These are phyloP conservation scores for Hemibagrus wyckioides DNA, from an alignment of 2,113 vertebrate species.

Conservation along the genomic window DNA sequence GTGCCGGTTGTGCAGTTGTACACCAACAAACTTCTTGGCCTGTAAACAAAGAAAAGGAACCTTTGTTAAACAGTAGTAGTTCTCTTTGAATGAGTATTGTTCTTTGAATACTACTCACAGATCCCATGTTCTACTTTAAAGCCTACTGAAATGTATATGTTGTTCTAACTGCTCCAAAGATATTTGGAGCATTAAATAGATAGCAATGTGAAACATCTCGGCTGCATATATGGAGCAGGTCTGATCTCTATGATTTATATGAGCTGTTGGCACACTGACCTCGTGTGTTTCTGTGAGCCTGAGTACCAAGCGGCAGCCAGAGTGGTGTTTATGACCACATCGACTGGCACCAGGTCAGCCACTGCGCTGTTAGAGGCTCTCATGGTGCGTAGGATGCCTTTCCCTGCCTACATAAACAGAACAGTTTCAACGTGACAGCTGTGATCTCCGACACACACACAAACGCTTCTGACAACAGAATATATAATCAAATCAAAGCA, in stretches of 20 bases:
- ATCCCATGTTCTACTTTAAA: neutral
- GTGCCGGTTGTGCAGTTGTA: constrained; percentile 98
- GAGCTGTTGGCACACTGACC: constrained; percentile 59
- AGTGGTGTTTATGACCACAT: constrained; percentile 90
- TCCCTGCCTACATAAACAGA: constrained; percentile 82
- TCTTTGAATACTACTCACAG: neutral
- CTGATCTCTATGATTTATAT: constrained; percentile 2
- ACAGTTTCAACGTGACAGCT: neutral
- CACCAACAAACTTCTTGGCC: constrained; percentile 87
- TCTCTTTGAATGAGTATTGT: neutral
- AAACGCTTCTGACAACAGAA: neutral
- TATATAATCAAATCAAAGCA: neutral
- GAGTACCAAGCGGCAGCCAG: constrained; percentile 97
- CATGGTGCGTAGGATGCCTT: constrained; percentile 97
- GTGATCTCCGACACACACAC: neutral
- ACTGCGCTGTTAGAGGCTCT: constrained; percentile 91
- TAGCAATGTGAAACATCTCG: neutral
- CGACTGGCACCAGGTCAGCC: constrained; percentile 95
- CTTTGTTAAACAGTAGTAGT: neutral
- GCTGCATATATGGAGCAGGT: neutral
- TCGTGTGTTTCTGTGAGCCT: constrained; percentile 84
- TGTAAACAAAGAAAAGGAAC: constrained; percentile 57
- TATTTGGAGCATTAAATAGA: neutral
- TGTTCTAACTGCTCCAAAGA: neutral
- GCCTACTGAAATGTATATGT: neutral